A percentile compares a stretch with the other conserved stretches of the same genome.
phyloP scores from a whole-genome alignment of 2,113 vertebrate genomes.

The Mustela lutreola region DNA sequence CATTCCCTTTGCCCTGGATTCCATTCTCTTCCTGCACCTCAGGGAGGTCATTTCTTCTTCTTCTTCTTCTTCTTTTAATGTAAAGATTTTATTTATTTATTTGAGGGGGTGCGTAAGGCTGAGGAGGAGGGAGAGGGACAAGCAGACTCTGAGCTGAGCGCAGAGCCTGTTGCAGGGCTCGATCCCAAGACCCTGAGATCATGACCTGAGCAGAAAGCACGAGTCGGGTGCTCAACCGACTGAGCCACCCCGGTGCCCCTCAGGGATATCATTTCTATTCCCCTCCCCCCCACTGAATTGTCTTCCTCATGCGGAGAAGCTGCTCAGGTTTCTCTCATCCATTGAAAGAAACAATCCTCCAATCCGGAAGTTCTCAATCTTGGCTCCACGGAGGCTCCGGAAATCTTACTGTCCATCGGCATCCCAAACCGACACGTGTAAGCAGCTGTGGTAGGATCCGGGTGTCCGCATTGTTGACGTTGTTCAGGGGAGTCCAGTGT shows the following conservation, averaged over 20 bases:
- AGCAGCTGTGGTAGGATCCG: background rate
- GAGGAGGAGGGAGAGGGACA: background rate
- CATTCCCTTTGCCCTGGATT: background rate
- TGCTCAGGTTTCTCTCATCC: background rate
- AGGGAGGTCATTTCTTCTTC: background rate
- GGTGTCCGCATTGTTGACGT: background rate
- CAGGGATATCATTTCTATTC: background rate
- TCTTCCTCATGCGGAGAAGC: background rate
- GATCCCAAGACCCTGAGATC: background rate
- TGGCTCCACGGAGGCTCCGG: background rate
- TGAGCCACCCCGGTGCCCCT: background rate
- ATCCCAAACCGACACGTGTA: background rate
- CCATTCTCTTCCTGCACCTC: background rate
- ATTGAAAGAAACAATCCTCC: background rate
- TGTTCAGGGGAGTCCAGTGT: background rate
- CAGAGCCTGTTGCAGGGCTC: fast-evolving
- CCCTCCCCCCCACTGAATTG: background rate
- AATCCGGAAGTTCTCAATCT: background rate
- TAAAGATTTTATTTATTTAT: background rate
- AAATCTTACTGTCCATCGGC: background rate
- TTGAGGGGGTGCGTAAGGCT: background rate
- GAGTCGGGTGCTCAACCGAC: background rate
- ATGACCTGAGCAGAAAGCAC: background rate
- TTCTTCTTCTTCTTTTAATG: background rate
- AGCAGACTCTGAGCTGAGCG: background rate